Evolutionary conservation across 2,113 vertebrate genomes (phyloP).

Genomic region (Corvus hawaiiensis): DNA sequence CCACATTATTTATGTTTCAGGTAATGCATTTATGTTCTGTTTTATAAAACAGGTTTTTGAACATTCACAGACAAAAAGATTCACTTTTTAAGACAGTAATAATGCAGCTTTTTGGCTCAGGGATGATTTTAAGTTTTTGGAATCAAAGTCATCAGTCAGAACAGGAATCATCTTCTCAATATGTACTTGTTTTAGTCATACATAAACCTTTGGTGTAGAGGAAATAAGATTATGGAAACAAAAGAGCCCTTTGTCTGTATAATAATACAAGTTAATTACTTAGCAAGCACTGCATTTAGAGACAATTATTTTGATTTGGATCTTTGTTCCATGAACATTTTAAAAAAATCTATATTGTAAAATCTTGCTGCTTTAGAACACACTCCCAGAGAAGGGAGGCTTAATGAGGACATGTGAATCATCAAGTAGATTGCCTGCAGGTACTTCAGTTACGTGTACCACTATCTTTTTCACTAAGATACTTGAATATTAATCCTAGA

Average conservation of each 20-base stretch:
- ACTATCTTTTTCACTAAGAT: background rate
- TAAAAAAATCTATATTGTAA: background rate
- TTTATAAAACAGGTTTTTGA: background rate
- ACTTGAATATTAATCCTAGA: background rate
- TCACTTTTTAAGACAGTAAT: background rate
- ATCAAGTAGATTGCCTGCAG: background rate
- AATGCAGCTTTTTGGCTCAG: background rate
- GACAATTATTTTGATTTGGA: background rate
- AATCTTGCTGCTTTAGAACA: background rate
- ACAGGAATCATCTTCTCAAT: background rate
- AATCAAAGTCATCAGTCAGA: background rate
- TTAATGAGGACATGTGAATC: conserved; percentile 5
- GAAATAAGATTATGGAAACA: background rate
- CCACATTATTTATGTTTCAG: background rate
- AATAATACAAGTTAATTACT: background rate
- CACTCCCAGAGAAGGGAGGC: background rate
- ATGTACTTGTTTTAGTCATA: background rate
- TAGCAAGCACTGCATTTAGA: background rate
- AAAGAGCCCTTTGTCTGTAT: background rate
- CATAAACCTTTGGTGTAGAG: background rate
- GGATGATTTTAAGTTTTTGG: background rate
- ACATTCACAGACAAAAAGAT: background rate
- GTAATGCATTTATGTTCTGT: background rate
- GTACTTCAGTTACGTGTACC: background rate
- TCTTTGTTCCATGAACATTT: background rate